phyloP scores from a whole-genome alignment of 2,797 vertebrate genomes.

The Poeciliopsis turneri region DNA sequence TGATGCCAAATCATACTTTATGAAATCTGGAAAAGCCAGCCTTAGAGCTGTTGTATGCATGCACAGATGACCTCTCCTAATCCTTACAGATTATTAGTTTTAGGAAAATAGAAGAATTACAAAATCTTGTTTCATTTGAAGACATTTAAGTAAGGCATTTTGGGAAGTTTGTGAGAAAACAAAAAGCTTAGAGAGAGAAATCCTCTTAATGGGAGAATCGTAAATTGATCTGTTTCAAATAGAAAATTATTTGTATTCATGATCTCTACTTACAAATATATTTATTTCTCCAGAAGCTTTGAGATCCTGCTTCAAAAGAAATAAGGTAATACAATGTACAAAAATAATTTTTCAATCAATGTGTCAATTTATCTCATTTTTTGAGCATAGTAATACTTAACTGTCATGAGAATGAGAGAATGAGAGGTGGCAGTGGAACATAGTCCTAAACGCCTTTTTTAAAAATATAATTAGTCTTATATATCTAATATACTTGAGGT shows the following conservation, averaged over 20 bases:
- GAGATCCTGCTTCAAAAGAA: neutral
- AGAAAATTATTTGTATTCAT: neutral
- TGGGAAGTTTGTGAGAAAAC: conserved; percentile 1
- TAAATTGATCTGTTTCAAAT: neutral
- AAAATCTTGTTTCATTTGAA: neutral
- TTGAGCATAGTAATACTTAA: neutral
- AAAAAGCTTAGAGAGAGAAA: neutral
- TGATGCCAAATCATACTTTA: conserved; percentile 7
- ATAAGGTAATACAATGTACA: neutral
- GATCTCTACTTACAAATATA: neutral
- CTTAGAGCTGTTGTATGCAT: conserved; percentile 1
- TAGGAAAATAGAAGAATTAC: neutral
- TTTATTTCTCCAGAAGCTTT: neutral
- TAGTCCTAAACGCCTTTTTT: neutral
- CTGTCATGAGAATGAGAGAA: neutral
- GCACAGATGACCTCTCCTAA: conserved; percentile 11
- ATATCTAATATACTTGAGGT: neutral
- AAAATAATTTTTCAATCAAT: neutral
- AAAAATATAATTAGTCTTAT: neutral
- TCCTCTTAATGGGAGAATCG: neutral
- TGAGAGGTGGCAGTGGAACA: neutral
- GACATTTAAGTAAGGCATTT: neutral
- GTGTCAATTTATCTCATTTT: neutral
- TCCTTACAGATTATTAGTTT: conserved; percentile 3
- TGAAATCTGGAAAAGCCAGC: conserved; percentile 9